phyloP scores from a whole-genome alignment of 2,888 invertebrate species.

The Drosophila quasianomalipes region DNA sequence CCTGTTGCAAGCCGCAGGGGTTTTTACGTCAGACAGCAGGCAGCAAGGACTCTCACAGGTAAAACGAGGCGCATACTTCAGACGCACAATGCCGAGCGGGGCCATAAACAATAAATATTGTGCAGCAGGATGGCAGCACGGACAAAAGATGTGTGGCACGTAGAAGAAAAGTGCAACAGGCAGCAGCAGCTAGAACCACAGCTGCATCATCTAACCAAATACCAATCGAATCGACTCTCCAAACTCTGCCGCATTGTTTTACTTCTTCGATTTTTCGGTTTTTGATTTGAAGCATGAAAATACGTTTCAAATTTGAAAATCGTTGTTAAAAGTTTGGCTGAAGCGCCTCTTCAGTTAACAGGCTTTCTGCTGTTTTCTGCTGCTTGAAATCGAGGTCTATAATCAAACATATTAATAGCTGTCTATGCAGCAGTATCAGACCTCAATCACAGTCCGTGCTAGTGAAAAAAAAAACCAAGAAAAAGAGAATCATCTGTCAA shows the following conservation, averaged over 20 bases:
- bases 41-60: conserved; percentile 57
- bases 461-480: conserved; percentile 20
- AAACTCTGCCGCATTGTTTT: conserved; percentile 44
- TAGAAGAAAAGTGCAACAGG: conserved; percentile 47
- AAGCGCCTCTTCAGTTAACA: conserved; percentile 22
- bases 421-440: conserved; percentile 54
- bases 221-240: conserved; percentile 27
- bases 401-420: conserved; percentile 81
- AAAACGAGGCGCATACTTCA: conserved; percentile 55
- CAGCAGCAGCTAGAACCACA: conserved; percentile 19
- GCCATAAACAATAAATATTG: conserved; percentile 56
- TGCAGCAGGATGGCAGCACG: conserved; percentile 24
- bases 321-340: conserved; percentile 46
- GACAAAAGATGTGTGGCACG: conserved; percentile 51
- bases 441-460: conserved; percentile 64
- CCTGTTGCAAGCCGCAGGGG: conserved; percentile 69
- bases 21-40: conserved; percentile 67
- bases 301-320: conserved; percentile 76
- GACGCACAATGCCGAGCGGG: conserved; percentile 46
- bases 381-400: conserved; percentile 63
- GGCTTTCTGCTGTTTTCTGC: conserved; percentile 31
- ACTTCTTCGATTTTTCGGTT: conserved; percentile 1
- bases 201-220: conserved; percentile 38
- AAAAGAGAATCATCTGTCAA: conserved; percentile 76
- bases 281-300: conserved; percentile 60